These are phyloP conservation scores for Drosophila nikananu DNA, from an alignment of 1,140 invertebrate species.

Conservation along the genomic window DNA sequence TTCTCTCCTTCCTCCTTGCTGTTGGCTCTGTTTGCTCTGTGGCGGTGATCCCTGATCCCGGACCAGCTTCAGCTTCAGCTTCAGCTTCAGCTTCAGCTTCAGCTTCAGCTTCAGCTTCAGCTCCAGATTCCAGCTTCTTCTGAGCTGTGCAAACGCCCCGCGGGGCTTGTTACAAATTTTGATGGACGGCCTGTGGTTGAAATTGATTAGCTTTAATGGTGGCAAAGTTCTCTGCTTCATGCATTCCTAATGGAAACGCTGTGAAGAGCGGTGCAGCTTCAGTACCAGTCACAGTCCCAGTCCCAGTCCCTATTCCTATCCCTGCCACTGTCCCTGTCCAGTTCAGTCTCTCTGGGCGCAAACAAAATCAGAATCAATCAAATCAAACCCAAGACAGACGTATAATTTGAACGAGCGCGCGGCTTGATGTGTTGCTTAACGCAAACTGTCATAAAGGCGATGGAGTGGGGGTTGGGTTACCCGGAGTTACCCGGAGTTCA, in stretches of 20 bases:
- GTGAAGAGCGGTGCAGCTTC: constrained; percentile 8
- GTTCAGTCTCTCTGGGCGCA: background rate
- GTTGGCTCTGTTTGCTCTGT: constrained; percentile 29
- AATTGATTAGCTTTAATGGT: constrained; percentile 83
- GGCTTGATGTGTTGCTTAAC: constrained; percentile 20
- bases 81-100: background rate
- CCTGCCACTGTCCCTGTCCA: background rate
- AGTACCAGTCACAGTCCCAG: background rate
- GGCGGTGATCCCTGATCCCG: constrained; percentile 10
- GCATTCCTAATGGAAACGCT: constrained; percentile 61
- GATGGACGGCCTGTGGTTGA: constrained; percentile 72
- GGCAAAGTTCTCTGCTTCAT: constrained; percentile 57
- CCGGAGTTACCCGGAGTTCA: constrained; percentile 16
- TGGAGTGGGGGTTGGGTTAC: background rate
- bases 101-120: background rate
- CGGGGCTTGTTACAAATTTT: constrained; percentile 81
- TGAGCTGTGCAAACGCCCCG: constrained; percentile 53
- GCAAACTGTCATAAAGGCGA: constrained; percentile 40
- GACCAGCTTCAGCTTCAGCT: background rate
- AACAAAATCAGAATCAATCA: constrained; percentile 60
- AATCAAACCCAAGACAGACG: constrained; percentile 52
- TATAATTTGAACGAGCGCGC: constrained; percentile 47
- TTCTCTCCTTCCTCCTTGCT: constrained; percentile 10
- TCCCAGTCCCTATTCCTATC: background rate
- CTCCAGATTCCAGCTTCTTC: constrained; percentile 7